Percentiles rank a stretch among this genome's conserved stretches.
phyloP scores from a whole-genome alignment of 2,113 vertebrate genomes.

The Rattus rattus region DNA sequence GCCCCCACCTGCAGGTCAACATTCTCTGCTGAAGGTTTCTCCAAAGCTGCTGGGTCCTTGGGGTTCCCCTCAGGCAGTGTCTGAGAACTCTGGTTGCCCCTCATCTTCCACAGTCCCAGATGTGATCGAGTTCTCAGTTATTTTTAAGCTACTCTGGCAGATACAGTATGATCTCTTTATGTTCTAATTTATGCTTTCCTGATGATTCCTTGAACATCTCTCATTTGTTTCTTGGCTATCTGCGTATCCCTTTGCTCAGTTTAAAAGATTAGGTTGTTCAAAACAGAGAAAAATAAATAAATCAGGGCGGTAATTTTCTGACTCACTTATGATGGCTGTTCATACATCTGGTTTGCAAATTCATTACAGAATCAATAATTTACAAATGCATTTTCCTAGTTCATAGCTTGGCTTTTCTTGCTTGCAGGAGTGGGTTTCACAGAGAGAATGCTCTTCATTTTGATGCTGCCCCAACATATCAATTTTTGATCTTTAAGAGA shows the following conservation, averaged over 20 bases:
- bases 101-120: not conserved
- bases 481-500: not conserved
- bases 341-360: not conserved
- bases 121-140: not conserved
- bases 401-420: not conserved
- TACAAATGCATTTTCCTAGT: not conserved
- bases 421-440: conserved; percentile 3
- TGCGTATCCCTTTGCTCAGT: not conserved
- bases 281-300: conserved; percentile 9
- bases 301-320: not conserved
- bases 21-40: not conserved
- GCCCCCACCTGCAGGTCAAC: not conserved
- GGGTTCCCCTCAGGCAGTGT: not conserved
- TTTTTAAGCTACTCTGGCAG: not conserved
- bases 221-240: not conserved
- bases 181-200: not conserved
- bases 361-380: not conserved
- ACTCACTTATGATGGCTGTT: conserved; percentile 36
- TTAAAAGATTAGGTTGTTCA: not conserved
- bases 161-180: not conserved
- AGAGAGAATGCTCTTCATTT: not conserved
- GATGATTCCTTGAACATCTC: not conserved
- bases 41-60: not conserved
- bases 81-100: not conserved
- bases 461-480: not conserved